phyloP scores from a whole-genome alignment of 1,140 invertebrate species.

The Anoplophora glabripennis region DNA sequence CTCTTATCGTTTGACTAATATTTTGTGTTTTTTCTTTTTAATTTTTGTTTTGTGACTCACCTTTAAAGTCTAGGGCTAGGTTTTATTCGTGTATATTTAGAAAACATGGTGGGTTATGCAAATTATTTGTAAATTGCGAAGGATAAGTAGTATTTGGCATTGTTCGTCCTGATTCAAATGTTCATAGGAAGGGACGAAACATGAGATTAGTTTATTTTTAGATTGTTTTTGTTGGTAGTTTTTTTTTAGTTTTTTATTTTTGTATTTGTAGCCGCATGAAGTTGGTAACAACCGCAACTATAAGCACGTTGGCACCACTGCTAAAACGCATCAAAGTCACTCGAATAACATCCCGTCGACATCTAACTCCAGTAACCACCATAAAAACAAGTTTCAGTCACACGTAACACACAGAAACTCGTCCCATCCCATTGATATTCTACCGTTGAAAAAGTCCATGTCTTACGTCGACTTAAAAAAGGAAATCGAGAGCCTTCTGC shows the following conservation, averaged over 20 bases:
- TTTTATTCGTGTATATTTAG: constrained; percentile 7
- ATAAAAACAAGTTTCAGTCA: constrained; percentile 8
- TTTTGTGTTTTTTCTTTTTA: constrained; percentile 14
- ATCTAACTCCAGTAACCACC: neutral
- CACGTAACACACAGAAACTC: constrained; percentile 2
- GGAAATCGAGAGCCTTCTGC: constrained; percentile 41
- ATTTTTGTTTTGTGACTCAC: constrained; percentile 15
- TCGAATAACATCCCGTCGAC: constrained; percentile 14
- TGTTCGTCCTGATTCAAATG: too few species aligned
- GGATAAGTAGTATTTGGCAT: too few species aligned
- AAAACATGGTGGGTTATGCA: constrained; percentile 8
- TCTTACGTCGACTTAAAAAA: constrained; percentile 43
- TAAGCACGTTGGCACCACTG: constrained; percentile 35
- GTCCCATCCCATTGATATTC: constrained; percentile 2
- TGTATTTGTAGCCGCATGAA: constrained; percentile 43
- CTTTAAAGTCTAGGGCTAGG: neutral
- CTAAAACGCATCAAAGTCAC: constrained; percentile 16
- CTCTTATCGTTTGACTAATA: constrained; percentile 11
- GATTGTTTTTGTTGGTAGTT: too few species aligned
- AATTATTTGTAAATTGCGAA: too few species aligned
- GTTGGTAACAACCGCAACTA: constrained; percentile 24
- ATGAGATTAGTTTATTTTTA: too few species aligned
- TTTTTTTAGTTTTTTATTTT: constrained; percentile 21
- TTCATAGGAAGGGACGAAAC: too few species aligned
- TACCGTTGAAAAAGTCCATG: constrained; percentile 36